Conservation (phyloP, 2,113 vertebrate genomes). For the Aspidoscelis tigris region DNA sequence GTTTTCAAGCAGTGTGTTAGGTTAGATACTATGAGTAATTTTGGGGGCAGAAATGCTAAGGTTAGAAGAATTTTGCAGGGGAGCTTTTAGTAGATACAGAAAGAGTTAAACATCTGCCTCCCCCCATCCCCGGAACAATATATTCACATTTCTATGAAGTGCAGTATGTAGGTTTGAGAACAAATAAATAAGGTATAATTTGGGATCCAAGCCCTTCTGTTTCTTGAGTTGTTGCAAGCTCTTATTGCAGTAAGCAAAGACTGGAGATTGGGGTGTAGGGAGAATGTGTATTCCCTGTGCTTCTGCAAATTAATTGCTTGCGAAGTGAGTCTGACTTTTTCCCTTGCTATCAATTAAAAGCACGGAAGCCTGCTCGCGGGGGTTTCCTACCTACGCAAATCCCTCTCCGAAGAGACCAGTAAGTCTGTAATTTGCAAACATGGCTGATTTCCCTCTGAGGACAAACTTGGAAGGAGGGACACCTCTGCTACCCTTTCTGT, state of each 20-base stretch:
- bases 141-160: neutral
- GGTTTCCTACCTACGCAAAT: slow-evolving; percentile 32
- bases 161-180: neutral
- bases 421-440: slow-evolving; percentile 3
- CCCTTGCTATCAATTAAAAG: slow-evolving; percentile 37
- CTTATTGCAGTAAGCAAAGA: neutral
- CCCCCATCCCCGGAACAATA: neutral
- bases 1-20: no score
- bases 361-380: slow-evolving; percentile 7
- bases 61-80: neutral
- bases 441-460: slow-evolving; percentile 1
- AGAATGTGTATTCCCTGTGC: slow-evolving; percentile 2
- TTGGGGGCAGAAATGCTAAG: no score
- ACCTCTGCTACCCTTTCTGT: neutral
- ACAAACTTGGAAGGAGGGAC: neutral
- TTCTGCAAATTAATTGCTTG: slow-evolving; percentile 28
- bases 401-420: slow-evolving; percentile 13
- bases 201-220: neutral
- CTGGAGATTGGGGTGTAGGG: neutral
- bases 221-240: neutral
- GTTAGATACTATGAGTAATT: no score
- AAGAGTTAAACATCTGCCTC: neutral
- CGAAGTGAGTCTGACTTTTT: neutral
- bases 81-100: neutral
- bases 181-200: neutral